Base-by-base conservation (phyloP, 2,113 vertebrate species). In the Corythoichthys haematopterus region DNA sequence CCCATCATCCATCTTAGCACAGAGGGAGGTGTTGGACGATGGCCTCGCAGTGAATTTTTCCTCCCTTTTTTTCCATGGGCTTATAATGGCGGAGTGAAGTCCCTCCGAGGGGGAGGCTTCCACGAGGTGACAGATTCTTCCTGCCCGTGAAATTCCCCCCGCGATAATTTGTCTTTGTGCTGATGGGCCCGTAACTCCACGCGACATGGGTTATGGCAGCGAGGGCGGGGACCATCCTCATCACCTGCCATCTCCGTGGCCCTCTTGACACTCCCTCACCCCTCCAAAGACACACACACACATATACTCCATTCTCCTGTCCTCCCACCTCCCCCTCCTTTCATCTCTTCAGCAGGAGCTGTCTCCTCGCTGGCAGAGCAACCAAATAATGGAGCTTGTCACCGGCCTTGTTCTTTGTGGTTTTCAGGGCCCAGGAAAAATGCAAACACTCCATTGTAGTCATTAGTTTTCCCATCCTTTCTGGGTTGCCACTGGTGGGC, bases 381-480 rank as follows among this genome's bases (percentile, higher is more conserved):
- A 94, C 94, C 95, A 94, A 94, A 95, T 98, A 97, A 98, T 97
- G 94, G 95, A 95, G 94, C 93, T 94, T 97, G 95, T 98, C 97
- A 98, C 93, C 92, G 93, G 92, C 93, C 94, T 95, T 95, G 94
- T 95, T 94, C 94, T 92, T 92, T 92, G 90, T 92, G 87, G 85
- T 90, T 89, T 87, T 92, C 90, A 91, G 81, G 90, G 82, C 90
- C 91, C 87, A 89, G 92, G 92, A 95, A 95, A 96, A 97, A 97
- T 94, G 94, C 93, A 93, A 96, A 94, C 94, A 95, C 93, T 94
- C 93, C 90, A 97, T 96, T 95, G 94, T 95, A 94, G 93, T 96
- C 94, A 94, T 96, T 96, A 95, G 94, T 94, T 97, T 95, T 94
- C 94, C 94, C 94, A 96, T 95, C 93, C 93, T 94, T 95, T 91